These are phyloP conservation scores for Drosophila varians DNA, from an alignment of 1,140 invertebrate genomes.

Conservation along the genomic window DNA sequence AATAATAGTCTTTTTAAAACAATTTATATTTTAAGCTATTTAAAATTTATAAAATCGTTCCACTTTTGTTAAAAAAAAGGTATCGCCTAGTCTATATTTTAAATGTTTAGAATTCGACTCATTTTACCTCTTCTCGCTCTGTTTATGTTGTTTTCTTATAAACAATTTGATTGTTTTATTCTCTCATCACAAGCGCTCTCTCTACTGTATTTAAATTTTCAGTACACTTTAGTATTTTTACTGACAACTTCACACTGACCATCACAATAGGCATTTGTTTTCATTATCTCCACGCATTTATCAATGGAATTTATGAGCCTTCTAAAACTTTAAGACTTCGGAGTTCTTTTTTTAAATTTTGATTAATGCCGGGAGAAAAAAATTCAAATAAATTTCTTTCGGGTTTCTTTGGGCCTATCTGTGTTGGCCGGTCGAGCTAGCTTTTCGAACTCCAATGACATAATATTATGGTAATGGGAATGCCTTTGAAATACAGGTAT, in stretches of 20 bases:
- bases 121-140: conserved; percentile 25
- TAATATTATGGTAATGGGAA: conserved; percentile 66
- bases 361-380: conserved; percentile 46
- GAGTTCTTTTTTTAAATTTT: conserved; percentile 30
- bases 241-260: conserved; percentile 32
- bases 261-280: conserved; percentile 38
- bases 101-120: background rate
- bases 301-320: conserved; percentile 50
- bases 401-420: conserved; percentile 11
- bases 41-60: too few relatives aligned
- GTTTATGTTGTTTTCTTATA: conserved; percentile 44
- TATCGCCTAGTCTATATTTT: background rate
- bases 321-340: conserved; percentile 39
- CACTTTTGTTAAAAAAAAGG: background rate
- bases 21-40: too few relatives aligned
- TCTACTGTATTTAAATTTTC: background rate
- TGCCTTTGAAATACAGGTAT: conserved; percentile 24
- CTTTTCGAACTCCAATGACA: conserved; percentile 51
- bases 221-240: conserved; percentile 24
- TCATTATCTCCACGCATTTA: conserved; percentile 30
- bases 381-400: conserved; percentile 45
- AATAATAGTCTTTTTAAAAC: too few relatives aligned
- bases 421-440: background rate
- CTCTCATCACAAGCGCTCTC: conserved; percentile 5
- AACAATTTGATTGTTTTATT: conserved; percentile 25